These are phyloP conservation scores for Eupristina koningsbergeri DNA, from an alignment of 1,140 invertebrate species.

Conservation along the genomic window DNA sequence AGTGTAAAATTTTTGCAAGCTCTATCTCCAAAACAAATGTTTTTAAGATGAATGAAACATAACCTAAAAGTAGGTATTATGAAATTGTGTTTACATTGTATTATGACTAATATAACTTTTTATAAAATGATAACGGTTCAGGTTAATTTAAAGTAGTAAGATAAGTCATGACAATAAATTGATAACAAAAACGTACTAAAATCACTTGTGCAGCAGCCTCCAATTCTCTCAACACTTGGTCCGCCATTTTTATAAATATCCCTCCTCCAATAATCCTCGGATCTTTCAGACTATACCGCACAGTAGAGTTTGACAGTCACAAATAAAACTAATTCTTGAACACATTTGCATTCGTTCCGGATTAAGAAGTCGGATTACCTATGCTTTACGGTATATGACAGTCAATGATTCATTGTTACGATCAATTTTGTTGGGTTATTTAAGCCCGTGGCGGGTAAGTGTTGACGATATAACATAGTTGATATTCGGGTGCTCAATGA, in stretches of 20 bases:
- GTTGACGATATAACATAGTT: background rate
- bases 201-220: constrained; percentile 81
- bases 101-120: background rate
- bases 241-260: constrained; percentile 65
- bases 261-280: constrained; percentile 12
- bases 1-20: constrained; percentile 9
- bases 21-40: constrained; percentile 32
- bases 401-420: background rate
- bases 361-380: background rate
- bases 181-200: constrained; percentile 74
- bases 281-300: background rate
- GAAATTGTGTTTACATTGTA: background rate
- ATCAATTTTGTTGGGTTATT: background rate
- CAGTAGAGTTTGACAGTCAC: background rate
- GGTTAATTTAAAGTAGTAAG: background rate
- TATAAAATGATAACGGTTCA: background rate
- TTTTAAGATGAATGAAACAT: constrained; percentile 26
- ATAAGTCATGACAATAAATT: background rate
- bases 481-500: background rate
- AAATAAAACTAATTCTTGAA: background rate
- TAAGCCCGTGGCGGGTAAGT: background rate
- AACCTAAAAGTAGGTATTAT: constrained; percentile 10
- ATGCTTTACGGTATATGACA: background rate
- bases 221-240: constrained; percentile 76
- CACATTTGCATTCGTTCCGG: background rate